Base-by-base conservation (phyloP, 2,113 vertebrate genomes). In the Hippocampus barbouri region DNA sequence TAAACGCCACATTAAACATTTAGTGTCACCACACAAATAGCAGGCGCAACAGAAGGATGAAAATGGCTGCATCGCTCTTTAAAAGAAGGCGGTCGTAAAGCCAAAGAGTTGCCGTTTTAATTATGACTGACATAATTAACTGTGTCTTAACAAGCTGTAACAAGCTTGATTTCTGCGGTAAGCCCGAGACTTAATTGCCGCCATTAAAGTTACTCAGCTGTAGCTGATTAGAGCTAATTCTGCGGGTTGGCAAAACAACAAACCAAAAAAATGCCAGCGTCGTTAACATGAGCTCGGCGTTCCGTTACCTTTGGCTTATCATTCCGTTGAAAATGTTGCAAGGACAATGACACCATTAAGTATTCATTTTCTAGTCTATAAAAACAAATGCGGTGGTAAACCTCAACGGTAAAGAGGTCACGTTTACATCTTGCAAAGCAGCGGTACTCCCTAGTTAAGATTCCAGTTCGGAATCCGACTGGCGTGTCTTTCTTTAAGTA, bases 81-180 rank as follows among this genome's bases (percentile, higher is more conserved):
- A 14, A 64, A 51, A 40, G 14, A 54, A n/a, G 11, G 41, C 14
- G 30, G 63, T 30, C 49, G 34, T 21, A 16, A 51, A 63, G 49
- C 20, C 7, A 8, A 62, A 40, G 66, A 53, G 66, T 38, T 51
- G 30, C 21, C 27, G 12, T 68, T 56, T 68, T 68, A 68, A 54
- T 68, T 68, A 68, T 68, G 34, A 68, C 49, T 68, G 51, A 68
- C 30, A 68, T 40, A 68, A 68, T 68, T 68, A 68, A 68, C 30
- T 54, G 51, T 68, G 49, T 68, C 49, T 68, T 53, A 68, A 68
- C 51, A 68, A 68, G 66, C 66, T 54, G 66, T 68, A 68, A 68
- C 49, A n/a, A 68, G 49, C 51, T 54, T 68, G 27, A 56, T 68
- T 68, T 38, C 20, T 53, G 25, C 30, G 18, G 27, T 34, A 68